Conservation (phyloP, 2,888 invertebrate genomes). For the Axea sp. region DNA sequence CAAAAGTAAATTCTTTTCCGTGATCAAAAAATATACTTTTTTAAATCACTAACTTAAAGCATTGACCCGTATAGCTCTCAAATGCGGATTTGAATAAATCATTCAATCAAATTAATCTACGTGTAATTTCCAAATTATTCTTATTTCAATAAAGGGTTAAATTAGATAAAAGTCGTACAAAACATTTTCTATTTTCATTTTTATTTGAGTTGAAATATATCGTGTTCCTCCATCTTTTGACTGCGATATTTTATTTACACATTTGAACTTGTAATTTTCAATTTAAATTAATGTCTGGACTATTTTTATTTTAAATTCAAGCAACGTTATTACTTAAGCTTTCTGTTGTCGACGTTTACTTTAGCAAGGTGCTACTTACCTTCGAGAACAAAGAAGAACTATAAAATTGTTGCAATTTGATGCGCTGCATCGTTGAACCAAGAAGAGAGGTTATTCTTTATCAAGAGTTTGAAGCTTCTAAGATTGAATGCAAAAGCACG, state of each 20-base stretch:
- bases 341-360: conserved; percentile 50
- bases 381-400: conserved; percentile 43
- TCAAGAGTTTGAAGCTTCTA: conserved; percentile 31
- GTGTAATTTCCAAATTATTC: too few relatives aligned
- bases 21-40: too few relatives aligned
- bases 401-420: conserved; percentile 54
- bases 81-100: too few relatives aligned
- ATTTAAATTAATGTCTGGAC: conserved; percentile 37
- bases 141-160: too few relatives aligned
- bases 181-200: too few relatives aligned
- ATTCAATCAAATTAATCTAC: too few relatives aligned
- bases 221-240: neutral
- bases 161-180: too few relatives aligned
- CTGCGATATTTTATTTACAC: conserved; percentile 14
- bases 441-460: conserved; percentile 38
- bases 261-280: conserved; percentile 41
- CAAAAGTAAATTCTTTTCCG: too few relatives aligned
- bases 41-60: too few relatives aligned
- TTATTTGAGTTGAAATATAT: neutral
- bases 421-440: conserved; percentile 23
- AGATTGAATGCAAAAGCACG: conserved; percentile 27
- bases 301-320: conserved; percentile 52
- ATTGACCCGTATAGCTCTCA: too few relatives aligned
- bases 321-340: conserved; percentile 24
- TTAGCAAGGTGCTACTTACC: conserved; percentile 25